Evolutionary conservation across 2,797 vertebrate species (phyloP).

Genomic region (Lophotriccus pileatus): DNA sequence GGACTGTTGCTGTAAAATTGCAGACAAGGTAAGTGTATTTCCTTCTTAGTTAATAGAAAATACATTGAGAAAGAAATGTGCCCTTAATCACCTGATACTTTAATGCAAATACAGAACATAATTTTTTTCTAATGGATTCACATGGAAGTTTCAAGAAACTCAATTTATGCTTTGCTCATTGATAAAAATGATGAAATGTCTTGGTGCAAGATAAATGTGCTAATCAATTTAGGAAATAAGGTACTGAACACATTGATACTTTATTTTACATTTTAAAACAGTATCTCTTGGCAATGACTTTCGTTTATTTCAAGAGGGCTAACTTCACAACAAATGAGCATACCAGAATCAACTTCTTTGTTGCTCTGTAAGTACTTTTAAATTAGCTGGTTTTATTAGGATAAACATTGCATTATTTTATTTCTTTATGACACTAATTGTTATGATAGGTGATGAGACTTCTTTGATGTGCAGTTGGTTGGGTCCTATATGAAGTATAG

Average conservation of each 20-base stretch:
- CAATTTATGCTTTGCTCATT: neutral
- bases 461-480: neutral
- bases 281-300: slow-evolving; percentile 98
- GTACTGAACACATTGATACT: slow-evolving; percentile 17
- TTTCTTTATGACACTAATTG: neutral
- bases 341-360: slow-evolving; percentile 92
- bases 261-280: slow-evolving; percentile 72
- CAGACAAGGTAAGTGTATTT: slow-evolving; percentile 78
- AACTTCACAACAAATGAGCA: slow-evolving; percentile 85
- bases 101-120: neutral
- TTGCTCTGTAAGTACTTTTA: slow-evolving; percentile 89
- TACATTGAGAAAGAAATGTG: neutral
- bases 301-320: slow-evolving; percentile 98
- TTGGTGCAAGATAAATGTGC: neutral
- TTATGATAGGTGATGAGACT: neutral
- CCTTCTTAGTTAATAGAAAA: neutral
- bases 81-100: neutral
- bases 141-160: neutral
- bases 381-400: slow-evolving; percentile 16
- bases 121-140: neutral
- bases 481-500: neutral
- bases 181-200: neutral
- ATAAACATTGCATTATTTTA: neutral
- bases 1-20: slow-evolving; percentile 93
- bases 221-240: neutral